A percentile compares a stretch with the other conserved stretches of the same genome.
These are phyloP conservation scores for Gryon sp. DNA, from an alignment of 1,140 invertebrate genomes.

Conservation along the genomic window DNA sequence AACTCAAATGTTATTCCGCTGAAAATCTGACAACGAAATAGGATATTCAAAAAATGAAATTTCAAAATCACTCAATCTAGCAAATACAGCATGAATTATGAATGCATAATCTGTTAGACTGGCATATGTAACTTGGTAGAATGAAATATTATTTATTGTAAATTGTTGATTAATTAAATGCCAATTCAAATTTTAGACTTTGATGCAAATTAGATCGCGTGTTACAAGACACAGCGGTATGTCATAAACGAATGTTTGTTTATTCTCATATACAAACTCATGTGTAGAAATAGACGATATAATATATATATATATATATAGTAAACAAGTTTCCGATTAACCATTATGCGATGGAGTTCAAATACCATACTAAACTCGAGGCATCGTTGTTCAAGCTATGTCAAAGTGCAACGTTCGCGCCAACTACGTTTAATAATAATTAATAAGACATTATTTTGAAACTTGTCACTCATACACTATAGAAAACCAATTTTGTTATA, in stretches of 20 bases:
- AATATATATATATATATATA: neutral
- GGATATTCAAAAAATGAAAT: too few species aligned
- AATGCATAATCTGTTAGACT: neutral
- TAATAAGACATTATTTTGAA: too few species aligned
- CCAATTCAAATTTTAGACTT: conserved; percentile 1
- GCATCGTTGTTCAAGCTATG: neutral
- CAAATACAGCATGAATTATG: too few species aligned
- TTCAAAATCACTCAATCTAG: too few species aligned
- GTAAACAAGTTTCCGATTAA: conserved; percentile 9
- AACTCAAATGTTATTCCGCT: too few species aligned
- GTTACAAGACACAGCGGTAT: conserved; percentile 4
- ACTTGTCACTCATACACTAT: too few species aligned
- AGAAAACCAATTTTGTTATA: too few species aligned
- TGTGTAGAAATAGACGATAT: too few species aligned
- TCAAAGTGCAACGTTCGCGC: neutral
- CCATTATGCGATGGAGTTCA: conserved; percentile 1
- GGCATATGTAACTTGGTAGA: neutral
- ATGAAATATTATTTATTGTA: neutral
- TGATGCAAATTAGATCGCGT: neutral
- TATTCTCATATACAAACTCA: too few species aligned
- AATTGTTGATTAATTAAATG: neutral
- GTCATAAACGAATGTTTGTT: too few species aligned
- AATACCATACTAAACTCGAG: conserved; percentile 1
- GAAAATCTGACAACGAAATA: too few species aligned
- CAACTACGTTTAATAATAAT: conserved; percentile 5